Conservation (phyloP, 2,113 vertebrate species). For the Lathamus discolor region DNA sequence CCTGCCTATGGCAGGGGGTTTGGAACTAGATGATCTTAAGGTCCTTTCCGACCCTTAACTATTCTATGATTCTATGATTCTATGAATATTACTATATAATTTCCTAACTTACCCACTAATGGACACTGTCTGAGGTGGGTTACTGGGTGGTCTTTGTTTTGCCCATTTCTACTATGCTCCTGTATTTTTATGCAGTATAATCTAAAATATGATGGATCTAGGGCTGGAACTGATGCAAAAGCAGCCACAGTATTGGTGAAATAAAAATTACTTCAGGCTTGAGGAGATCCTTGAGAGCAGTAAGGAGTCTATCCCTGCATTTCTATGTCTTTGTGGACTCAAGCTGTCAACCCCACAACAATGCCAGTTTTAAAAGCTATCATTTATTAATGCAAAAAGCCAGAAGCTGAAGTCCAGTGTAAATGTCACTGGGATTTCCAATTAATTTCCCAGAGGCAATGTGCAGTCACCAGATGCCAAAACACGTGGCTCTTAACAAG, state of each 20-base stretch:
- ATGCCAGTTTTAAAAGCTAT: neutral
- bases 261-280: rapidly evolving
- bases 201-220: neutral
- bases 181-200: neutral
- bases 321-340: neutral
- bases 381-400: neutral
- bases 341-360: neutral
- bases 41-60: too few species aligned
- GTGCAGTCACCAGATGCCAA: neutral
- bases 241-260: neutral
- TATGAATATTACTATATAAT: neutral
- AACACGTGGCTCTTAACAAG: neutral
- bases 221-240: neutral
- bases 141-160: neutral
- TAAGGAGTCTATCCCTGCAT: neutral
- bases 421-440: neutral
- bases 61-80: too few species aligned
- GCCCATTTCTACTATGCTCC: neutral
- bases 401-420: neutral
- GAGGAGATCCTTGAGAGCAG: neutral
- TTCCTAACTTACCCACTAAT: neutral
- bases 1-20: too few species aligned
- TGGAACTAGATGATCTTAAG: too few species aligned
- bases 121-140: neutral
- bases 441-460: neutral